Percentiles rank a stretch among this genome's conserved stretches.
Evolutionary conservation across 2,797 vertebrate genomes (phyloP).

Genomic region (Xenopus petersii): DNA sequence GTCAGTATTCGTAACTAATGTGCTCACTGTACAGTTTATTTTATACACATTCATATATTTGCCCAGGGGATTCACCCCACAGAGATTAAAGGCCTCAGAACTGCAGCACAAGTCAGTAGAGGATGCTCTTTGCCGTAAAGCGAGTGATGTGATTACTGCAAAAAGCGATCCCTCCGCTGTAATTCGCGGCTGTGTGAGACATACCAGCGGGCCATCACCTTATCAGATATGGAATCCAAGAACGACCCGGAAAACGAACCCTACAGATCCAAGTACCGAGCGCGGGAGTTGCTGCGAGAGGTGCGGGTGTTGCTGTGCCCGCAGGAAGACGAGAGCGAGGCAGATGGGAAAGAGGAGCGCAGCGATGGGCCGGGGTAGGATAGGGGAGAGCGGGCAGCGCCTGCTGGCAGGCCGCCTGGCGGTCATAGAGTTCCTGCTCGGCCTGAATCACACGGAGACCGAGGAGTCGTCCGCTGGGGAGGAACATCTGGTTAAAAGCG

Average conservation of each 20-base stretch:
- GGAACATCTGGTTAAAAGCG: slow-evolving; percentile 86
- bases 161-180: no score
- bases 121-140: no score
- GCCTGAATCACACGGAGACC: slow-evolving; percentile 90
- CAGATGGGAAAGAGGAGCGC: slow-evolving; percentile 53
- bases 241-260: slow-evolving; percentile 88
- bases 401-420: slow-evolving; percentile 72
- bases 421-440: slow-evolving; percentile 84
- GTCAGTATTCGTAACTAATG: no score
- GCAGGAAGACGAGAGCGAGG: slow-evolving; percentile 57
- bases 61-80: no score
- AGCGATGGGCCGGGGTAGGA: background rate
- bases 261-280: slow-evolving; percentile 89
- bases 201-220: slow-evolving; percentile 77
- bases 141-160: no score
- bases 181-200: slow-evolving; percentile 64
- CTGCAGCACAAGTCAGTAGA: no score
- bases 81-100: no score
- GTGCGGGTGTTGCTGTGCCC: slow-evolving; percentile 80
- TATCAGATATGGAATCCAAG: slow-evolving; percentile 79
- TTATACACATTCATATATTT: no score
- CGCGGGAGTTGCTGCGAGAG: slow-evolving; percentile 84
- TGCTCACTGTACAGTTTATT: no score
- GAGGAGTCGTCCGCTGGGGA: slow-evolving; percentile 93
- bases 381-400: slow-evolving; percentile 55